Percentiles rank a stretch among this genome's conserved stretches.
Evolutionary conservation across 2,113 vertebrate species (phyloP).

Genomic region (Macrotus californicus): DNA sequence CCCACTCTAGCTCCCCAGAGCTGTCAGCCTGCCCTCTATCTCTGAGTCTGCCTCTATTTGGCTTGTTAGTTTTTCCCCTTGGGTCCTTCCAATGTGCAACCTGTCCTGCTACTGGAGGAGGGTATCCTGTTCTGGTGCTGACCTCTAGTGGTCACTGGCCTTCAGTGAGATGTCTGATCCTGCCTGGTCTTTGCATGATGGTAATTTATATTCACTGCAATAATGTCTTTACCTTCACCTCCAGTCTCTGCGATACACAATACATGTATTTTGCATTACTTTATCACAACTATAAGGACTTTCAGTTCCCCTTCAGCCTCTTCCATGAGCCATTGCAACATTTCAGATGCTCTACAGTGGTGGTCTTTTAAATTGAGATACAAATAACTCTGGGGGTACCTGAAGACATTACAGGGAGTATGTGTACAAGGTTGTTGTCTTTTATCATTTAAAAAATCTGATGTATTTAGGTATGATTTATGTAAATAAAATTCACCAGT

Average conservation of each 20-base stretch:
- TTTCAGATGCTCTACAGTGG: not conserved
- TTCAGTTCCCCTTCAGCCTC: not conserved
- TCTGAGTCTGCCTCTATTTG: too few species aligned
- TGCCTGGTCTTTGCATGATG: not conserved
- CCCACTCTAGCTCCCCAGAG: too few species aligned
- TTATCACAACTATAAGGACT: not conserved
- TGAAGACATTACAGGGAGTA: not conserved
- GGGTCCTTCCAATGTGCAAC: not conserved
- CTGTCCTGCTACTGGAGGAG: not conserved
- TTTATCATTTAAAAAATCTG: not conserved
- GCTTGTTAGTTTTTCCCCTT: not conserved
- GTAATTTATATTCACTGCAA: not conserved
- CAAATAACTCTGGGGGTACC: not conserved
- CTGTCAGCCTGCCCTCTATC: too few species aligned
- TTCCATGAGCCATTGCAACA: not conserved
- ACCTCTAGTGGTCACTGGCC: slow-evolving; percentile 30
- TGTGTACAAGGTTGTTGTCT: not conserved
- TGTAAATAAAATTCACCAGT: not conserved
- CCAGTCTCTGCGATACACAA: not conserved
- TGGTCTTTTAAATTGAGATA: not conserved
- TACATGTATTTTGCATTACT: not conserved
- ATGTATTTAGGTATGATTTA: not conserved
- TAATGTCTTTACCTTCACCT: not conserved
- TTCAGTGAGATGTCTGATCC: not conserved
- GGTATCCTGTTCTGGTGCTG: not conserved